Conservation (phyloP, 2,797 vertebrate genomes). For the Hoplostethus mediterraneus region DNA sequence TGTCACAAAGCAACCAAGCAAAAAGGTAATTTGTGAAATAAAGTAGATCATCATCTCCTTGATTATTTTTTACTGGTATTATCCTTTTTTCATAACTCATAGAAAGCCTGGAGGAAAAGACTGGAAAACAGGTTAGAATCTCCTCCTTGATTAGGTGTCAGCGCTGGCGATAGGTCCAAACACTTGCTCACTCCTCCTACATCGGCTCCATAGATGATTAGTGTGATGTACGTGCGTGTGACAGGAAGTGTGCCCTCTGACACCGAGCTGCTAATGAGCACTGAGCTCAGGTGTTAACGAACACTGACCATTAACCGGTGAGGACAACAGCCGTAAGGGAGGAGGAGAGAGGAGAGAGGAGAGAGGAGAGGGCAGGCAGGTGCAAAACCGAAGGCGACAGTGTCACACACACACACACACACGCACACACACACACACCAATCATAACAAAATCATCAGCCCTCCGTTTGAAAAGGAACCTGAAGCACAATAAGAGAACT, state of each 20-base stretch:
- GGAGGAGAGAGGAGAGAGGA: conserved; percentile 28
- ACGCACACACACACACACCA: background rate
- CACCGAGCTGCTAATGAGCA: conserved; percentile 49
- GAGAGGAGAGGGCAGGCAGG: conserved; percentile 40
- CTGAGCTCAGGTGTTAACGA: conserved; percentile 49
- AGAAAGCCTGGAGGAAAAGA: background rate
- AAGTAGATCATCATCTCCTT: background rate
- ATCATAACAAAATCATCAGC: background rate
- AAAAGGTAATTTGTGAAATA: conserved; percentile 1
- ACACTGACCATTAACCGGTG: background rate
- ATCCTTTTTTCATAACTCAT: background rate
- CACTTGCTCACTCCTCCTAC: conserved; percentile 28
- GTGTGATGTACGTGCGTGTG: conserved; percentile 30
- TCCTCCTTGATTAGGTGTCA: conserved; percentile 30
- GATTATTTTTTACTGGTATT: background rate
- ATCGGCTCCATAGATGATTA: conserved; percentile 32
- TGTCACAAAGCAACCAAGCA: background rate
- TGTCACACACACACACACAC: conserved; percentile 6
- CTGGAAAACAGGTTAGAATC: conserved; percentile 11
- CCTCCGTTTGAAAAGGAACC: no score
- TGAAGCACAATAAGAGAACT: conserved; percentile 1
- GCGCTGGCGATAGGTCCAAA: conserved; percentile 12
- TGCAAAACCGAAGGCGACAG: conserved; percentile 41
- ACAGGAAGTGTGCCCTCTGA: conserved; percentile 20
- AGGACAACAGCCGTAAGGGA: conserved; percentile 21